These are phyloP conservation scores for Acrocyrtus sp. DNA, from an alignment of 2,888 invertebrate genomes.

Conservation along the genomic window DNA sequence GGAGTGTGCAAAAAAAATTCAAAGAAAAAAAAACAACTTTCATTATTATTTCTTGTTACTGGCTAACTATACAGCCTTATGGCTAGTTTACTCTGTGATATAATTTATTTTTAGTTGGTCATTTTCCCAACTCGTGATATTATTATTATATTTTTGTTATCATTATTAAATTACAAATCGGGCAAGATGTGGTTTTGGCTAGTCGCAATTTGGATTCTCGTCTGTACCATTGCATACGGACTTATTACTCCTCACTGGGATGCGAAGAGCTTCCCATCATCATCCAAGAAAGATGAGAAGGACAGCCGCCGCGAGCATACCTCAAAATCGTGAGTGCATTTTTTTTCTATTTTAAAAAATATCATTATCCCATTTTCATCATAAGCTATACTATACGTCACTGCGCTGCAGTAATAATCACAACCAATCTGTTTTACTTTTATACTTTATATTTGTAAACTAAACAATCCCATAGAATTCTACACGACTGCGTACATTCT, in stretches of 20 bases:
- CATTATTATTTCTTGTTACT: neutral
- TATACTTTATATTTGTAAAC: too few species aligned
- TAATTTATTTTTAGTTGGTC: constrained; percentile 14
- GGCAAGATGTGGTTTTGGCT: constrained; percentile 47
- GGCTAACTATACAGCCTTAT: neutral
- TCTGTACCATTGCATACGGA: constrained; percentile 39
- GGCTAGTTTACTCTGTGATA: constrained; percentile 30
- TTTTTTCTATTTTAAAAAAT: constrained; percentile 18
- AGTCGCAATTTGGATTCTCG: constrained; percentile 45
- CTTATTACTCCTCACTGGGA: constrained; percentile 15
- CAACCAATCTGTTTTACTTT: too few species aligned
- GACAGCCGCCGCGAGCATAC: constrained; percentile 14
- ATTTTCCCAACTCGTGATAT: constrained; percentile 33
- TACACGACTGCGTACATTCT: too few species aligned
- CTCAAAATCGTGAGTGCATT: constrained; percentile 43
- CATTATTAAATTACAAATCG: constrained; percentile 16
- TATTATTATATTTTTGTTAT: too few species aligned
- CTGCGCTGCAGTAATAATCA: too few species aligned
- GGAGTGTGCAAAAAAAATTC: neutral
- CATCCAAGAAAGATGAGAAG: constrained; percentile 19
- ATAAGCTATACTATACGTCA: too few species aligned
- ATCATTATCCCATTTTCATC: neutral
- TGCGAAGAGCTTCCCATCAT: neutral
- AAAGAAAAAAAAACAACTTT: too few species aligned
- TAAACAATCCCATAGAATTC: too few species aligned